These are phyloP conservation scores for Antechinus flavipes DNA, from an alignment of 2,113 vertebrate species.

Conservation along the genomic window DNA sequence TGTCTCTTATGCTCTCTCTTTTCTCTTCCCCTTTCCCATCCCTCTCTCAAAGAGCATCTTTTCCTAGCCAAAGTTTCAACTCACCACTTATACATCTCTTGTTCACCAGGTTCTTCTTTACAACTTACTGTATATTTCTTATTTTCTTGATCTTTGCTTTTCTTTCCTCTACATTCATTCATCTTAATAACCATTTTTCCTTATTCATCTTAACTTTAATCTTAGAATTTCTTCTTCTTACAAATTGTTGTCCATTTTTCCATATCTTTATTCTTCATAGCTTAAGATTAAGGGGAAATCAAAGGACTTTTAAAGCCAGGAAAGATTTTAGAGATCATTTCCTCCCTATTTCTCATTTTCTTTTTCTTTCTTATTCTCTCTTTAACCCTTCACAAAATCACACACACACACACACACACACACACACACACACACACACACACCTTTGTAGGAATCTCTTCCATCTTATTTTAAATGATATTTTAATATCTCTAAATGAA, in stretches of 20 bases:
- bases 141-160: neutral
- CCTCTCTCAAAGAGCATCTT: neutral
- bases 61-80: neutral
- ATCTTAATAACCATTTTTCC: conserved; percentile 57
- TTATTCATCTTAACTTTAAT: conserved; percentile 69
- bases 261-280: conserved; percentile 2
- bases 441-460: neutral
- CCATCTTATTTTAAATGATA: neutral
- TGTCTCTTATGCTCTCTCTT: no score
- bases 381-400: conserved; percentile 21
- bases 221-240: conserved; percentile 57
- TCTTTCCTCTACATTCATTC: conserved; percentile 45
- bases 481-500: neutral
- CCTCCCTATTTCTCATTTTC: neutral
- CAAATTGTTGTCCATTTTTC: conserved; percentile 52
- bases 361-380: neutral
- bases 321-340: neutral
- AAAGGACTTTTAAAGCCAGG: neutral
- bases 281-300: neutral
- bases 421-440: no score
- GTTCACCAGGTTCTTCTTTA: neutral
- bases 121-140: neutral
- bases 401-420: neutral
- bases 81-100: neutral
- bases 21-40: neutral